These are phyloP conservation scores for Meteorus sp. DNA, from an alignment of 1,140 invertebrate species.

Conservation along the genomic window DNA sequence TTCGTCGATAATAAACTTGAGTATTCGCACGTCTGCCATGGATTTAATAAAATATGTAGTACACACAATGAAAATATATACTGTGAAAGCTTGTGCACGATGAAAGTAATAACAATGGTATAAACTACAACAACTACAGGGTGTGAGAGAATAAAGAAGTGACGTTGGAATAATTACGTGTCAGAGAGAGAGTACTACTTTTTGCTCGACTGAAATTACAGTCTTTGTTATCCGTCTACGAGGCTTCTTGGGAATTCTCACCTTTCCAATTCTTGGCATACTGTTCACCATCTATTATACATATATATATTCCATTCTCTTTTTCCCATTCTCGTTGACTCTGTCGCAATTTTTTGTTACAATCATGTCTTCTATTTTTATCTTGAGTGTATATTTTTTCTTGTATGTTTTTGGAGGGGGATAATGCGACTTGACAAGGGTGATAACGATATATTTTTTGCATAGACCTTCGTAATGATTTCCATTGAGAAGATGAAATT, in stretches of 20 bases:
- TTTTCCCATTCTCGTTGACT: background rate
- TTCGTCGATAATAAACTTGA: too few species aligned
- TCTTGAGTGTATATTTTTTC: background rate
- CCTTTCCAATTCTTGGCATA: slow-evolving; percentile 11
- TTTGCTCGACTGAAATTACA: slow-evolving; percentile 18
- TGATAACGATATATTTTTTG: slow-evolving; percentile 17
- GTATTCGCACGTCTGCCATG: too few species aligned
- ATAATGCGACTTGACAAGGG: slow-evolving; percentile 15
- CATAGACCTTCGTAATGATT: too few species aligned
- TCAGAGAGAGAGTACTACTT: slow-evolving; percentile 5
- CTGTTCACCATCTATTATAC: background rate
- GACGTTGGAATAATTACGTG: slow-evolving; percentile 14
- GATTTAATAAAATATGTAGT: too few species aligned
- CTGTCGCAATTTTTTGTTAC: slow-evolving; percentile 7
- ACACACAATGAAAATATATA: too few species aligned
- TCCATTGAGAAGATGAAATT: too few species aligned
- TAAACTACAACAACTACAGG: too few species aligned
- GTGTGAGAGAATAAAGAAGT: background rate
- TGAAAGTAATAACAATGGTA: too few species aligned
- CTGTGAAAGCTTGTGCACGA: too few species aligned
- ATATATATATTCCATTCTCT: too few species aligned
- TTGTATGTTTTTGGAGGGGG: background rate
- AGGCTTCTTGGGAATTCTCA: slow-evolving; percentile 12
- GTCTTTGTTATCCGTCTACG: slow-evolving; percentile 21
- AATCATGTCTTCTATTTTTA: background rate